These are phyloP conservation scores for Phoebastria nigripes DNA, from an alignment of 2,797 vertebrate genomes.

Conservation along the genomic window DNA sequence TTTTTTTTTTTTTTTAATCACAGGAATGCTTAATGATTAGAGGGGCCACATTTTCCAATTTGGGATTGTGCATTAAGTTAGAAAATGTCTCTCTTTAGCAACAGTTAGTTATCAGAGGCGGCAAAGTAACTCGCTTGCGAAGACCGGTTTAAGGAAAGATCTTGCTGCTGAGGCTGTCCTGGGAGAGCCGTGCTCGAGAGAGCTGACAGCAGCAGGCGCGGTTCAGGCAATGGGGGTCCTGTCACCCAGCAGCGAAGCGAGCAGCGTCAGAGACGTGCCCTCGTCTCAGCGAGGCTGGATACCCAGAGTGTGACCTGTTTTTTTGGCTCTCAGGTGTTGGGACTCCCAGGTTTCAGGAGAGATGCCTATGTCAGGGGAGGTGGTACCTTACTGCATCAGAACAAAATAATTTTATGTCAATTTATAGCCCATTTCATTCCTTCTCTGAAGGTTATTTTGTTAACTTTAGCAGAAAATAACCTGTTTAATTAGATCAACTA, in stretches of 20 bases:
- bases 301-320: fast-evolving
- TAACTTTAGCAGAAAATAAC: background rate
- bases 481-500: background rate
- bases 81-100: fast-evolving
- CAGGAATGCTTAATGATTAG: fast-evolving
- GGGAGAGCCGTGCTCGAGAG: background rate
- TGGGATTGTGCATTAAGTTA: fast-evolving
- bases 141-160: fast-evolving
- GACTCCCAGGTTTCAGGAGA: background rate
- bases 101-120: background rate
- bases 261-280: fast-evolving
- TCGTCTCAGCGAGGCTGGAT: fast-evolving
- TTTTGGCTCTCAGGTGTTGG: background rate
- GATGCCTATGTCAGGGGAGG: fast-evolving
- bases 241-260: fast-evolving
- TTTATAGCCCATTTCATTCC: background rate
- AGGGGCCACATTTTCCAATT: fast-evolving
- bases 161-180: background rate
- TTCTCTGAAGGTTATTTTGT: background rate
- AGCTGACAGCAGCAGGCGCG: fast-evolving
- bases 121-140: fast-evolving
- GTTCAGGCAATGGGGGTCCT: fast-evolving
- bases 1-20: fast-evolving
- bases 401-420: background rate
- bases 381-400: background rate